Percentiles rank a stretch among this genome's conserved stretches.
These are phyloP conservation scores for Dreissena rostriformis DNA, from an alignment of 1,140 invertebrate genomes.

Conservation along the genomic window DNA sequence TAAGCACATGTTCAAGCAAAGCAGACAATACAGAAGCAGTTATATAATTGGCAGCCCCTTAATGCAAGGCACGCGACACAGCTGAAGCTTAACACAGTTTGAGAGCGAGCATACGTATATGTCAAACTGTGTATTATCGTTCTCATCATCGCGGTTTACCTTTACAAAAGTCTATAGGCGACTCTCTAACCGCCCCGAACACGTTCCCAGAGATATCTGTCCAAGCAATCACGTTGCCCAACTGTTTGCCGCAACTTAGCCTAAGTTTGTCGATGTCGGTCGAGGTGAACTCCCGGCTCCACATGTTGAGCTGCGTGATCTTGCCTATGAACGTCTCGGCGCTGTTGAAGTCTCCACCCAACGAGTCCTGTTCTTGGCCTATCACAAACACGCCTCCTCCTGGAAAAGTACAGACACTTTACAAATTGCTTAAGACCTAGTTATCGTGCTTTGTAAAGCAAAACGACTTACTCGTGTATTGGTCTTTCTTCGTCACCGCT, in stretches of 20 bases:
- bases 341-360: conserved; percentile 85
- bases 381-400: conserved; percentile 85
- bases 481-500: too few relatives aligned
- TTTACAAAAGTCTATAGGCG: conserved; percentile 78
- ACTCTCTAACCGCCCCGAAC: conserved; percentile 82
- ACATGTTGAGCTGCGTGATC: conserved; percentile 85
- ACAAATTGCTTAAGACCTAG: too few relatives aligned
- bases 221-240: conserved; percentile 85
- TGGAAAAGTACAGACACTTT: conserved; percentile 56
- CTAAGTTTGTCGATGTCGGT: conserved; percentile 81
- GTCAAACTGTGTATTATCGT: too few relatives aligned
- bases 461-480: too few relatives aligned
- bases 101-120: too few relatives aligned
- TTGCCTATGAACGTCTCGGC: conserved; percentile 86
- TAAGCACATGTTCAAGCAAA: too few relatives aligned
- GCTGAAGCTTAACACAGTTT: too few relatives aligned
- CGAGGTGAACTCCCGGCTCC: conserved; percentile 82
- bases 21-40: too few relatives aligned
- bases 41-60: too few relatives aligned
- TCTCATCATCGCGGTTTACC: conserved; percentile 67
- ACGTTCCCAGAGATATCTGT: conserved; percentile 84
- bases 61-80: too few relatives aligned
- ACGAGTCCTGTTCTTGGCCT: conserved; percentile 87
- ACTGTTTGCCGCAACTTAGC: conserved; percentile 81
- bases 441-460: too few relatives aligned